Evolutionary conservation across 2,888 invertebrate genomes (phyloP).

Genomic region (Sclerodermus sp.): DNA sequence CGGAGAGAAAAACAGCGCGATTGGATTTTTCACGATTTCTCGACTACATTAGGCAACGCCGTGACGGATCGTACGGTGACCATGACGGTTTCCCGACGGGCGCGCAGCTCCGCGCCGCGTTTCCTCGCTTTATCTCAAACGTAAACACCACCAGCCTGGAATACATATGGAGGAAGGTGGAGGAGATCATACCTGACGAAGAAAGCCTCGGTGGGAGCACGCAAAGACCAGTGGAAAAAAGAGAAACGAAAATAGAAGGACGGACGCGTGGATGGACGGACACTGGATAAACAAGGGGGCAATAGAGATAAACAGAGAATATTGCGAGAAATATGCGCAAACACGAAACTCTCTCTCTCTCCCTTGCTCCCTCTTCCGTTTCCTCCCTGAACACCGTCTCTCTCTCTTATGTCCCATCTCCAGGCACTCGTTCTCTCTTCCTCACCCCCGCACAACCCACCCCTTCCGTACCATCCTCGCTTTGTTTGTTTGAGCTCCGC

Average conservation of each 20-base stretch:
- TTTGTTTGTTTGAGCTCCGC: not conserved
- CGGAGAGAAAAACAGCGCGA: too few species aligned
- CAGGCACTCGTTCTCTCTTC: not conserved
- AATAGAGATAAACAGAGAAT: slow-evolving; percentile 55
- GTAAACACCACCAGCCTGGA: slow-evolving; percentile 51
- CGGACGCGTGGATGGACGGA: slow-evolving; percentile 31
- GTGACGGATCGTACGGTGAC: too few species aligned
- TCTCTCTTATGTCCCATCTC: slow-evolving; percentile 1
- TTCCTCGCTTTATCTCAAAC: slow-evolving; percentile 53
- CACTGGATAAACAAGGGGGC: slow-evolving; percentile 52
- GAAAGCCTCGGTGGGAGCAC: slow-evolving; percentile 8
- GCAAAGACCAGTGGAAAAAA: slow-evolving; percentile 30
- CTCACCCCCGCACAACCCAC: slow-evolving; percentile 1
- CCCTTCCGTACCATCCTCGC: not conserved
- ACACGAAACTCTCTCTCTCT: slow-evolving; percentile 42
- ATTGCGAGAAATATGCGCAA: slow-evolving; percentile 53
- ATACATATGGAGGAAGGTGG: too few species aligned
- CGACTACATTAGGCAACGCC: too few species aligned
- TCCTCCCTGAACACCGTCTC: slow-evolving; percentile 6
- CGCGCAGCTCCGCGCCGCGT: too few species aligned
- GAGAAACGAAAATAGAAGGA: slow-evolving; percentile 32
- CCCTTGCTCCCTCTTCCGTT: slow-evolving; percentile 13
- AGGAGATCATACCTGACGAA: slow-evolving; percentile 13
- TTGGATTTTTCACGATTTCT: too few species aligned
- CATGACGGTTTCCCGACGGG: too few species aligned